phyloP scores from a whole-genome alignment of 2,888 invertebrate species.

The Meloe dianella region DNA sequence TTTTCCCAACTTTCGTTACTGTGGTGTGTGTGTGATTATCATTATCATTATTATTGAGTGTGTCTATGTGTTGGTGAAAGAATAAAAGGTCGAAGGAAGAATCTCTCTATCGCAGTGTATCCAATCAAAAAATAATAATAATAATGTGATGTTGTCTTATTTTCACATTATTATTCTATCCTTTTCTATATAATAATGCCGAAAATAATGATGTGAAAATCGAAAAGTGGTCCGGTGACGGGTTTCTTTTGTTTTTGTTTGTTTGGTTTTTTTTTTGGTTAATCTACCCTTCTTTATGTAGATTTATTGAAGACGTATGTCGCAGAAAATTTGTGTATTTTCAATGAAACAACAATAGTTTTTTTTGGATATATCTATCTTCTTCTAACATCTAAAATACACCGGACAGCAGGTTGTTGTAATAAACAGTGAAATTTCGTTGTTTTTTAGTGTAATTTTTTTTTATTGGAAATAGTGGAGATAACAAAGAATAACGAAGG shows the following conservation, averaged over 20 bases:
- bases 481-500: not conserved
- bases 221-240: slow-evolving; percentile 38
- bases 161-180: slow-evolving; percentile 58
- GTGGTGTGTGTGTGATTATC: not conserved
- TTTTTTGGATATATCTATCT: not conserved
- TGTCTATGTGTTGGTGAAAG: slow-evolving; percentile 17
- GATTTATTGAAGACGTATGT: no score
- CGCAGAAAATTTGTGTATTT: no score
- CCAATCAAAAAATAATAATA: slow-evolving; percentile 49
- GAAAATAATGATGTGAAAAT: slow-evolving; percentile 48
- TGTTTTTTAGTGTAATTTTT: slow-evolving; percentile 9
- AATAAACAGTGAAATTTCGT: slow-evolving; percentile 27
- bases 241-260: slow-evolving; percentile 33
- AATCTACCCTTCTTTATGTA: no score
- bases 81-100: slow-evolving; percentile 6
- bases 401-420: slow-evolving; percentile 21
- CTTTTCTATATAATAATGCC: slow-evolving; percentile 37
- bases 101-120: slow-evolving; percentile 9
- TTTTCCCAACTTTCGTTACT: no score
- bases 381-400: not conserved
- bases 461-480: not conserved
- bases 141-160: slow-evolving; percentile 53
- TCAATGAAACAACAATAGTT: not conserved
- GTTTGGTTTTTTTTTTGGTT: not conserved
- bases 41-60: not conserved